Evolutionary conservation across 1,140 invertebrate genomes (phyloP), one percentile per base, ranked within the genome.

Genomic region (Euglossa dilemma): DNA sequence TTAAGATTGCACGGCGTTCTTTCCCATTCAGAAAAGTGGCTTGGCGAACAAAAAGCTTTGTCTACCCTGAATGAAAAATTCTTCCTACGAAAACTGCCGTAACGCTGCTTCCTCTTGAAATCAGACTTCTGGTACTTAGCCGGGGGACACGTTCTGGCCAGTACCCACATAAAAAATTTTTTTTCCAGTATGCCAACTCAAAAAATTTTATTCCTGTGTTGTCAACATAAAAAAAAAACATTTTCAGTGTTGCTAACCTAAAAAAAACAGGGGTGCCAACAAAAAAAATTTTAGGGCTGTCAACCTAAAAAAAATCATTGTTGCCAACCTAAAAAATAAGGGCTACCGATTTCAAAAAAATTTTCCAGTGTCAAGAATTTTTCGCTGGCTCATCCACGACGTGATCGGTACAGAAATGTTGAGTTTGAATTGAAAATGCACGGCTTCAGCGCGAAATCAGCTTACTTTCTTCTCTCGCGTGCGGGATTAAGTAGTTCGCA

Each of bases 391-490:
- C 18, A 20, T 14, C 3, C 6, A 18, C 28, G 2, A 5, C 1
- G 16, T 64, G 14, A 1, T 5, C 52, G 12, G 52, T 54, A 5
- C 4, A 14, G 14, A 18, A 54, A 64, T 20, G 18, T 3, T 8
- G 14, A 72, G 57, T 57, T 72, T 57, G 25, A 72, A 72, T 72
- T 57, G 52, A 56, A 43, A 72, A 52, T 43, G 8, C 14, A 6
- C 28, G 25, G 54, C 36, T 36, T 20, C 18, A 1, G 16, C 18
- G 12, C 23, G 23, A 67, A 43, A 8, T 20, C 43, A n/a, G 20
- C 59, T 36, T 18, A 20, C n/a, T 23, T 54, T 72, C 11, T 1
- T 9, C 5, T 28, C 52, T 54, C 20, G 5, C 6, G 11, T 11
- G 23, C 28, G 20, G 54, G 57, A 57, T 72, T 43, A 57, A 72